These are phyloP conservation scores for Crenichthys baileyi DNA, from an alignment of 2,797 vertebrate species.

Conservation along the genomic window DNA sequence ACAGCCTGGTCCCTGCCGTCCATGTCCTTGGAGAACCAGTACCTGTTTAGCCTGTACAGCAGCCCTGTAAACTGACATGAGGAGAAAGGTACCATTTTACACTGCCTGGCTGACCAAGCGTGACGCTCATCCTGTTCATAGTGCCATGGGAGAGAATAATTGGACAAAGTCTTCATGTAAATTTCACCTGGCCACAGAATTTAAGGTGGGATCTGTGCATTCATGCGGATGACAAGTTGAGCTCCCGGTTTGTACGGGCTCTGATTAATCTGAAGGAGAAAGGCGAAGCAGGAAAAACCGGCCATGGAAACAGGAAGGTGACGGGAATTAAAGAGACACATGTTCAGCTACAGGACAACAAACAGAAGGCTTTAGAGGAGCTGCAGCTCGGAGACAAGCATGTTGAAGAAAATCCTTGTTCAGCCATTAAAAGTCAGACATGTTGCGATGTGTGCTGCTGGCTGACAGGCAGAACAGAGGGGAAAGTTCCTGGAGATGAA, in stretches of 20 bases:
- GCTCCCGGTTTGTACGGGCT: slow-evolving; percentile 62
- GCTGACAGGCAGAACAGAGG: slow-evolving; percentile 50
- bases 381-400: slow-evolving; percentile 27
- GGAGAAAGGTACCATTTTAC: slow-evolving; percentile 46
- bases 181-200: slow-evolving; percentile 72
- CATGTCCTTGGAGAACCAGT: slow-evolving; percentile 47
- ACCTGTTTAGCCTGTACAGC: slow-evolving; percentile 53
- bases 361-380: slow-evolving; percentile 45
- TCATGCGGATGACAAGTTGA: slow-evolving; percentile 83
- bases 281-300: slow-evolving; percentile 30
- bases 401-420: slow-evolving; percentile 46
- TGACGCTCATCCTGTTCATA: slow-evolving; percentile 62
- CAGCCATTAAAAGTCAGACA: slow-evolving; percentile 41
- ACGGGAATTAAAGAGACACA: slow-evolving; percentile 67
- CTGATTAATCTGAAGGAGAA: slow-evolving; percentile 70
- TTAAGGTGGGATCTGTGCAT: slow-evolving; percentile 80
- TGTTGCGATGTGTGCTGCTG: slow-evolving; percentile 22
- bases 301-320: slow-evolving; percentile 43
- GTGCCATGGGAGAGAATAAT: slow-evolving; percentile 75
- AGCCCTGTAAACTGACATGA: slow-evolving; percentile 47
- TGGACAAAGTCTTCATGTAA: slow-evolving; percentile 83
- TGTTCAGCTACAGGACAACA: slow-evolving; percentile 48
- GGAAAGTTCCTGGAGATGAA: slow-evolving; percentile 18
- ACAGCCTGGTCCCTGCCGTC: slow-evolving; percentile 8
- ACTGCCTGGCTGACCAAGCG: slow-evolving; percentile 63